Conservation (phyloP, 2,888 invertebrate species). For the Lottia gigantea region DNA sequence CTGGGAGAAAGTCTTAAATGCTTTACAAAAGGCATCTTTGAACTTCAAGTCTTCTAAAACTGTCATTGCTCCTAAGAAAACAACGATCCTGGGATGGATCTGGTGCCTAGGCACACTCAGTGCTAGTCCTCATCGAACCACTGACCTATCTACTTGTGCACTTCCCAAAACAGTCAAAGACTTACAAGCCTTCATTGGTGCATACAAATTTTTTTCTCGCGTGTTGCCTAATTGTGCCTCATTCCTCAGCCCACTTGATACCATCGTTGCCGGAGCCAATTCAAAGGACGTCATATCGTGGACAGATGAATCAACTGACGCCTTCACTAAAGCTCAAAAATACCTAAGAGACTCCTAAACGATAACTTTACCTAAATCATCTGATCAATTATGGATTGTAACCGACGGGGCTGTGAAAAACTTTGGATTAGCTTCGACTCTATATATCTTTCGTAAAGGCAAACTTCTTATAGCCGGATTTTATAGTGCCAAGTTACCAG, state of each 20-base stretch:
- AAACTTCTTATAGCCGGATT: not conserved
- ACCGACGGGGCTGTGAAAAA: not conserved
- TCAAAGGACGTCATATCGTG: not conserved
- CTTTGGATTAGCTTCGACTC: not conserved
- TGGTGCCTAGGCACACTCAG: not conserved
- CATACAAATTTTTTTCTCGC: not conserved
- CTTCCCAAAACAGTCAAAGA: not conserved
- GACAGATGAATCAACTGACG: not conserved
- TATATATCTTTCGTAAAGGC: not conserved
- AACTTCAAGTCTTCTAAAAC: not conserved
- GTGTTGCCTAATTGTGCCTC: not conserved
- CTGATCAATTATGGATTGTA: constrained; percentile 1
- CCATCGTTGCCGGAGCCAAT: not conserved
- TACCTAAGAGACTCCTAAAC: not conserved
- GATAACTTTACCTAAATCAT: not conserved
- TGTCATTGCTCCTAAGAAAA: not conserved
- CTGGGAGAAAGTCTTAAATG: constrained; percentile 27
- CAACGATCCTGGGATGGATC: not conserved
- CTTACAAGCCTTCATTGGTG: not conserved
- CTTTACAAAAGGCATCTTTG: constrained; percentile 7
- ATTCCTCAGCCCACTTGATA: not conserved
- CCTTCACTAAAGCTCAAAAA: not conserved
- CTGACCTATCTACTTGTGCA: not conserved
- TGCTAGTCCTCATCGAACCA: not conserved
- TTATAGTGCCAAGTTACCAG: constrained; percentile 11